Percentiles rank a stretch among this genome's conserved stretches.
Evolutionary conservation across 2,113 vertebrate species (phyloP).

Genomic region (Eudyptes chrysolophus): DNA sequence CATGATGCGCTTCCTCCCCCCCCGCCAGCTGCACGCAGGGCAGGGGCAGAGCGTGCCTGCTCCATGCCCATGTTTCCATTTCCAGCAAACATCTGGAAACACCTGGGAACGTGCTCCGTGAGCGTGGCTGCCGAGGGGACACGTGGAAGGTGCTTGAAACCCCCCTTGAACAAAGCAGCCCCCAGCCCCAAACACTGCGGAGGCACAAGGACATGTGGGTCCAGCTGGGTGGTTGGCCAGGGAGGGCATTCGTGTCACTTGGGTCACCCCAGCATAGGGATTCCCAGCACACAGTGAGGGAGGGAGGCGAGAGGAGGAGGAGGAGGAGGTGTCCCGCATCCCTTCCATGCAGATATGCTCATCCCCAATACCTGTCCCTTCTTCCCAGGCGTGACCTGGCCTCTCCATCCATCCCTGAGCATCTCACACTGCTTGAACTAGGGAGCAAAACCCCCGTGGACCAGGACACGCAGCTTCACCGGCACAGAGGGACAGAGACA

Average conservation of each 20-base stretch:
- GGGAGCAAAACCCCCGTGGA: neutral
- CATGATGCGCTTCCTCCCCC: neutral
- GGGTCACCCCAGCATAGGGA: neutral
- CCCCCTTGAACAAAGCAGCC: neutral
- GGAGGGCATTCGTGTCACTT: neutral
- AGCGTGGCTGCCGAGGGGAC: accelerated
- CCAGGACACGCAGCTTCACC: neutral
- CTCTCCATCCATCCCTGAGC: neutral
- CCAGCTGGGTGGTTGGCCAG: neutral
- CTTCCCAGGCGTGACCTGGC: neutral
- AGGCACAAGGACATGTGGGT: accelerated
- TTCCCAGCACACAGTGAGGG: neutral
- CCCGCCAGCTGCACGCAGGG: accelerated
- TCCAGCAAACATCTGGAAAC: neutral
- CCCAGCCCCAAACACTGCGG: neutral
- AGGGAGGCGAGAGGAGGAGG: neutral
- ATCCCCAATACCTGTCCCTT: neutral
- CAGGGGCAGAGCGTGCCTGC: neutral
- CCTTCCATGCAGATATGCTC: neutral
- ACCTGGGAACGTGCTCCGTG: accelerated
- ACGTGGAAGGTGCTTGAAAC: accelerated
- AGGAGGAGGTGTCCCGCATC: neutral
- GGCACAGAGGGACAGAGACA: neutral
- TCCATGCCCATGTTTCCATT: accelerated
- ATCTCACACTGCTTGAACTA: neutral